These are phyloP conservation scores for Pempheris klunzingeri DNA, from an alignment of 2,797 vertebrate genomes.

Conservation along the genomic window DNA sequence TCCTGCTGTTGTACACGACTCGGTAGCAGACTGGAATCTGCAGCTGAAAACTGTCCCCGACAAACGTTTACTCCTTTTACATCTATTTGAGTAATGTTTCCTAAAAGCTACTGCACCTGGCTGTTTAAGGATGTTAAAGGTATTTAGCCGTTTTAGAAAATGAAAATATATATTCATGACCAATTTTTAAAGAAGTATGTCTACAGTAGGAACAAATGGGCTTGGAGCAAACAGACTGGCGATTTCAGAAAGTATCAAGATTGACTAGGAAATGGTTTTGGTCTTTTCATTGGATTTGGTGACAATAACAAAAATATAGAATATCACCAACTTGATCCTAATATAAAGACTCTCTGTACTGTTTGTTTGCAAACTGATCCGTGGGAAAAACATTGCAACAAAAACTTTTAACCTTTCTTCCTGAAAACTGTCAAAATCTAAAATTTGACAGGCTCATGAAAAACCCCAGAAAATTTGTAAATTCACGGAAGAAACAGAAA, in stretches of 20 bases:
- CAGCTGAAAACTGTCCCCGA: not conserved
- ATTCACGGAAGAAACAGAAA: not conserved
- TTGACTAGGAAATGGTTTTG: not conserved
- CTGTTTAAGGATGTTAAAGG: not conserved
- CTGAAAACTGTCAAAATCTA: not conserved
- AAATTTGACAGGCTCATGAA: not conserved
- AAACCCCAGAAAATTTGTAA: not conserved
- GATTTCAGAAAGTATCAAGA: not conserved
- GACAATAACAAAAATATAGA: not conserved
- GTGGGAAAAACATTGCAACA: not conserved
- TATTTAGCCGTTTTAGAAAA: not conserved
- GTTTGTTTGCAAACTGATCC: not conserved
- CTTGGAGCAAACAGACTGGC: not conserved
- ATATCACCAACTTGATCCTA: not conserved
- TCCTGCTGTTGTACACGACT: not conserved
- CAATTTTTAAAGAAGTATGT: not conserved
- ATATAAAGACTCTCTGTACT: not conserved
- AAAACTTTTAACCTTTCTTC: not conserved
- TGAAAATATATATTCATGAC: not conserved
- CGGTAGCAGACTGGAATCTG: not conserved
- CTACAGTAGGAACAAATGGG: too few species aligned
- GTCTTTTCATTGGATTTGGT: not conserved
- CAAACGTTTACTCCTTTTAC: not conserved
- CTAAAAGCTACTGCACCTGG: not conserved
- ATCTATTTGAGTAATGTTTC: not conserved